Percentiles rank a stretch among this genome's conserved stretches.
phyloP scores from a whole-genome alignment of 2,888 invertebrate species.

The Mimachlamys varia region DNA sequence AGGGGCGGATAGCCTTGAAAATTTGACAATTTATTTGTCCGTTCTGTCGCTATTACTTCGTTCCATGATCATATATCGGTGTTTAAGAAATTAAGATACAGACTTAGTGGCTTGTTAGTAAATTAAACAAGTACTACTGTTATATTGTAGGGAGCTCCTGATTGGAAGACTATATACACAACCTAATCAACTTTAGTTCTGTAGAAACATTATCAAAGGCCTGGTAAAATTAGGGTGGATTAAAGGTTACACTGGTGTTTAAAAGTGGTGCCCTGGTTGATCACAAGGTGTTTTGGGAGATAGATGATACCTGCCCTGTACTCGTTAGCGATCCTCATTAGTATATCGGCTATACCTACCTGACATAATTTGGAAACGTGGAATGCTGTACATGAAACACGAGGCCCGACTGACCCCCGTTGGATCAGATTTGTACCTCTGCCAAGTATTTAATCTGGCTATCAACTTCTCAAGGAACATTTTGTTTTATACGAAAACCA shows the following conservation, averaged over 20 bases:
- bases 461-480: constrained; percentile 26
- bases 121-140: too few species aligned
- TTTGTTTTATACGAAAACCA: constrained; percentile 4
- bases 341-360: neutral
- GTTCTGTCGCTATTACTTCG: too few species aligned
- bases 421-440: constrained; percentile 6
- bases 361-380: neutral
- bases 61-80: too few species aligned
- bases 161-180: neutral
- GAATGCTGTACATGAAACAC: neutral
- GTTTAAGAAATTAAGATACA: too few species aligned
- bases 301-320: neutral
- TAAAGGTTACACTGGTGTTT: neutral
- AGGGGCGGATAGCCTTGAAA: too few species aligned
- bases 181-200: neutral
- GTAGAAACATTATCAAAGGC: neutral
- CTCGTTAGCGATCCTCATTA: neutral
- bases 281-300: neutral
- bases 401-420: neutral
- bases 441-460: neutral
- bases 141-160: too few species aligned
- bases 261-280: neutral
- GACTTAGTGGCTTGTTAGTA: too few species aligned
- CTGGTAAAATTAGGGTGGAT: neutral
- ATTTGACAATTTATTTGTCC: too few species aligned